Conservation (phyloP, 1,140 invertebrate genomes). For the Formica selysi region DNA sequence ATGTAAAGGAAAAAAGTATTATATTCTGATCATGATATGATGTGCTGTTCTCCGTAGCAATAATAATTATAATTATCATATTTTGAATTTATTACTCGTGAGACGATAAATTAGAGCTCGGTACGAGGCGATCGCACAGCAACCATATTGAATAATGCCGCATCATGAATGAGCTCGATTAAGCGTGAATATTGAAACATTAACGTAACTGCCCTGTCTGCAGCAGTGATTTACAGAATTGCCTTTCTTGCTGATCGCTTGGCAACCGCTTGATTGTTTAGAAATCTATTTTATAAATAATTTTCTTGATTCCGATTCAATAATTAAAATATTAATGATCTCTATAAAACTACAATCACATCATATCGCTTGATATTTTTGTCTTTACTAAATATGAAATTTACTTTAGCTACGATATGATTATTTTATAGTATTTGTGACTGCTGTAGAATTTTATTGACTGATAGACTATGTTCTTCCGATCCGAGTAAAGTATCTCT, state of each 20-base stretch:
- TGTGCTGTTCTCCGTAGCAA: background rate
- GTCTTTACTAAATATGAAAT: background rate
- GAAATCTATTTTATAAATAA: slow-evolving; percentile 48
- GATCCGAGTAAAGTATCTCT: slow-evolving; percentile 9
- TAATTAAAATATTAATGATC: slow-evolving; percentile 28
- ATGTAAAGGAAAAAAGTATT: background rate
- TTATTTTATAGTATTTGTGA: background rate
- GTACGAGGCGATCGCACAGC: slow-evolving; percentile 41
- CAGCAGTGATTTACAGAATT: slow-evolving; percentile 72
- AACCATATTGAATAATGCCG: slow-evolving; percentile 50
- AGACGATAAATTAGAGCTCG: slow-evolving; percentile 61
- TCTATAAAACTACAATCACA: background rate
- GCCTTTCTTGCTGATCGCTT: slow-evolving; percentile 63
- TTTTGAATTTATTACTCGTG: slow-evolving; percentile 35
- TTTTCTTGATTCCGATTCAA: slow-evolving; percentile 1
- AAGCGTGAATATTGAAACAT: slow-evolving; percentile 74
- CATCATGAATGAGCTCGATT: slow-evolving; percentile 68
- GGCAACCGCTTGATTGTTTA: slow-evolving; percentile 53
- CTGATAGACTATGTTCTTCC: background rate
- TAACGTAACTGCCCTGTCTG: slow-evolving; percentile 72
- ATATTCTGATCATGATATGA: background rate
- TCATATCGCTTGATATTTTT: background rate
- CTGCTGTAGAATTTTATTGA: background rate
- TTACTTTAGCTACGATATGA: background rate
- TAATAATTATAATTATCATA: slow-evolving; percentile 35